A percentile compares a stretch with the other conserved stretches of the same genome.
These are phyloP conservation scores for Lucilia sericata DNA, from an alignment of 1,140 invertebrate species.

Conservation along the genomic window DNA sequence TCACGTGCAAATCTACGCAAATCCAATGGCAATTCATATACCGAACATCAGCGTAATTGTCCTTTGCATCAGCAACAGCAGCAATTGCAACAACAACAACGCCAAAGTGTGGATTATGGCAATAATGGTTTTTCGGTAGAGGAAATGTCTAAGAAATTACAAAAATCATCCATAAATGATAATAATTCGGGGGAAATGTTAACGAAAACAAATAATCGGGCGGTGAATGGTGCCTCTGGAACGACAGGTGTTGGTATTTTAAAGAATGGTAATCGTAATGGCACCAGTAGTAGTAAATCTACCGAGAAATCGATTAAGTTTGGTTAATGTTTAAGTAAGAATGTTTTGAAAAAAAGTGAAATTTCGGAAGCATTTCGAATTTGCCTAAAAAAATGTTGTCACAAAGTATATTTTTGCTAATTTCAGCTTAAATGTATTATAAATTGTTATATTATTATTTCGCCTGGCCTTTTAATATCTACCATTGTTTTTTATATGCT, in stretches of 20 bases:
- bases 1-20: conserved; percentile 76
- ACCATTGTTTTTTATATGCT: too few relatives aligned
- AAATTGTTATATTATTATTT: too few relatives aligned
- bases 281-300: conserved; percentile 27
- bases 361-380: too few relatives aligned
- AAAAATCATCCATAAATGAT: conserved; percentile 14
- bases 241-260: conserved; percentile 54
- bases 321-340: conserved; percentile 48
- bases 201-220: not conserved
- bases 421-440: too few relatives aligned
- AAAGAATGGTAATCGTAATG: conserved; percentile 58
- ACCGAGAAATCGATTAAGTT: conserved; percentile 63
- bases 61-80: conserved; percentile 40
- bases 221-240: not conserved
- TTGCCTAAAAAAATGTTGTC: too few relatives aligned
- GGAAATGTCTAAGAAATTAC: conserved; percentile 26
- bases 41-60: conserved; percentile 50
- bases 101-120: conserved; percentile 9
- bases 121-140: conserved; percentile 16
- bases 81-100: conserved; percentile 15
- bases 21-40: conserved; percentile 25
- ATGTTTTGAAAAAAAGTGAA: too few relatives aligned
- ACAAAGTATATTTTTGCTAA: too few relatives aligned
- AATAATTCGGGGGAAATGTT: not conserved
- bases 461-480: too few relatives aligned